A percentile compares a stretch with the other conserved stretches of the same genome.
These are phyloP conservation scores for Meliscaeva auricollis DNA, from an alignment of 2,888 invertebrate genomes.

Conservation along the genomic window DNA sequence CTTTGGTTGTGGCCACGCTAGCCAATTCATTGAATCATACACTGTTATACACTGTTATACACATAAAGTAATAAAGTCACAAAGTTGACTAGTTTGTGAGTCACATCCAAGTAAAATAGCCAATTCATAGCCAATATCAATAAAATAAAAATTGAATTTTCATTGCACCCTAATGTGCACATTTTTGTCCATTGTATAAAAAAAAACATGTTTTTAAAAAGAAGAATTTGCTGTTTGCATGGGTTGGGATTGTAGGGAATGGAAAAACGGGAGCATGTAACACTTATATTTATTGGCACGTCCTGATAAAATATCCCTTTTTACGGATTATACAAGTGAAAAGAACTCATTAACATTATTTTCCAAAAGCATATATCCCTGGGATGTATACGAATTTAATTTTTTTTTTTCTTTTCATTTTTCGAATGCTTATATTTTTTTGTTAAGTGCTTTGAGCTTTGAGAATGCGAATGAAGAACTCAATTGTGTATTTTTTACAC, in stretches of 20 bases:
- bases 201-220: neutral
- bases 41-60: no score
- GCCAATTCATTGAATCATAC: no score
- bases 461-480: conserved; percentile 5
- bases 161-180: neutral
- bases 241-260: neutral
- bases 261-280: conserved; percentile 31
- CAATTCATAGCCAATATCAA: no score
- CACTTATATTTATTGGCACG: conserved; percentile 70
- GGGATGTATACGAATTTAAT: conserved; percentile 10
- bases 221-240: neutral
- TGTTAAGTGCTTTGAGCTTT: conserved; percentile 8
- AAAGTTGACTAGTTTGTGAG: no score
- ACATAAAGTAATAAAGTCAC: no score
- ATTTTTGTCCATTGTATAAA: neutral
- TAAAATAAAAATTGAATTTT: no score
- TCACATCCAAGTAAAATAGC: no score
- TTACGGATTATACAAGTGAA: conserved; percentile 49
- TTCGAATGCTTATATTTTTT: neutral
- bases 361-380: conserved; percentile 39
- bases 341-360: conserved; percentile 73
- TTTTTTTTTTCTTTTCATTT: conserved; percentile 6
- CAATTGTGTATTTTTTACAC: conserved; percentile 32
- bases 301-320: conserved; percentile 55
- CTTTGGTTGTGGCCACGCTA: no score